phyloP scores from a whole-genome alignment of 2,797 vertebrate genomes.

The Pipistrellus nathusii region DNA sequence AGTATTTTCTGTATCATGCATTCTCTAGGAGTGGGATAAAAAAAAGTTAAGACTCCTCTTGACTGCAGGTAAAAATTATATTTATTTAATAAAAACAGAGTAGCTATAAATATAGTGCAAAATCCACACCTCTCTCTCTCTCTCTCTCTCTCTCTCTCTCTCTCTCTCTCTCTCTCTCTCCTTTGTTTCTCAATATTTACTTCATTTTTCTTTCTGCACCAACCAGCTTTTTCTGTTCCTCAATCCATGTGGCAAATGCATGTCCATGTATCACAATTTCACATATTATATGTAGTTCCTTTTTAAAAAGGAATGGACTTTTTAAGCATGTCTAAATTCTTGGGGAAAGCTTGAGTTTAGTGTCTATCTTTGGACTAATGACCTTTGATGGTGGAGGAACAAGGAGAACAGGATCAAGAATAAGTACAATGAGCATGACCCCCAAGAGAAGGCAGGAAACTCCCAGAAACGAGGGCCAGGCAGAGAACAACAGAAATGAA shows the following conservation, averaged over 20 bases:
- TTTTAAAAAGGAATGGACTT: neutral
- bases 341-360: neutral
- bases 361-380: neutral
- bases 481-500: neutral
- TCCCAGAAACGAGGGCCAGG: neutral
- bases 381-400: neutral
- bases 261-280: neutral
- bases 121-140: neutral
- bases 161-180: neutral
- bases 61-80: neutral
- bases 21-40: neutral
- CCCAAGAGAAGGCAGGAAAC: neutral
- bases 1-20: neutral
- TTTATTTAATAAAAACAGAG: neutral
- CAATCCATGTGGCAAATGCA: neutral
- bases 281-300: neutral
- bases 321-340: neutral
- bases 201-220: neutral
- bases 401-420: neutral
- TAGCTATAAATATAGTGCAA: too few relatives aligned
- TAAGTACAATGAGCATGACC: neutral
- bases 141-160: neutral
- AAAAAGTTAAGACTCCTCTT: neutral
- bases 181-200: neutral
- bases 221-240: slow-evolving; percentile 1